Evolutionary conservation across 2,113 vertebrate genomes (phyloP).

Genomic region (Psilopogon haemacephalus): DNA sequence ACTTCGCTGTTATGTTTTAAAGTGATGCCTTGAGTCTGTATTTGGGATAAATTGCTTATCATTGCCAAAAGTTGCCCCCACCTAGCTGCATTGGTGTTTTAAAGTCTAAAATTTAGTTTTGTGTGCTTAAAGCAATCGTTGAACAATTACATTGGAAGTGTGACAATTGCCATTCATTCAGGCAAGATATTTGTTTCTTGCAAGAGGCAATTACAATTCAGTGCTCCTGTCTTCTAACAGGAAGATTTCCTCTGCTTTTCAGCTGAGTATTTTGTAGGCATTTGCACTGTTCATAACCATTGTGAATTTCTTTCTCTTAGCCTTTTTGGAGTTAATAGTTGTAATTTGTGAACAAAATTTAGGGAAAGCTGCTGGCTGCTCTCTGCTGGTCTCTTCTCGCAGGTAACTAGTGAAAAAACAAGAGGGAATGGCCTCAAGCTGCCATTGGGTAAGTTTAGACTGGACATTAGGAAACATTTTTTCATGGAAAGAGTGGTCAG

Average conservation of each 20-base stretch:
- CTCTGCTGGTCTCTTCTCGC: too few relatives aligned
- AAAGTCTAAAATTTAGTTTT: conserved; percentile 70
- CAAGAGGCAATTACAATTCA: conserved; percentile 55
- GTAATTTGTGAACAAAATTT: background rate
- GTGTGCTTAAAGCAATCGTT: conserved; percentile 62
- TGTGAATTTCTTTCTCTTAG: background rate
- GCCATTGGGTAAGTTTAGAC: too few relatives aligned
- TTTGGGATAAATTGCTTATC: conserved; percentile 45
- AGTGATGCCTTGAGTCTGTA: background rate
- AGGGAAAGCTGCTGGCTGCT: background rate
- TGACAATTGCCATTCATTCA: conserved; percentile 56
- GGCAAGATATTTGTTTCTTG: conserved; percentile 69
- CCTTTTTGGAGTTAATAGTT: background rate
- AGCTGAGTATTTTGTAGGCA: conserved; percentile 34
- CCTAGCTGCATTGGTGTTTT: conserved; percentile 54
- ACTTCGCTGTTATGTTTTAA: background rate
- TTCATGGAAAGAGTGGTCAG: too few relatives aligned
- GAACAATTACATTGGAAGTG: conserved; percentile 63
- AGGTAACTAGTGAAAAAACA: too few relatives aligned
- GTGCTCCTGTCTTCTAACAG: conserved; percentile 48
- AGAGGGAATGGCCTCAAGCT: too few relatives aligned
- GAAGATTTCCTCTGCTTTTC: conserved; percentile 55
- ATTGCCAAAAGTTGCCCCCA: conserved; percentile 3
- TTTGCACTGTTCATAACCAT: conserved; percentile 4
- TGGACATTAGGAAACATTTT: too few relatives aligned